These are phyloP conservation scores for Lutjanus argentimaculatus DNA, from an alignment of 2,797 vertebrate species.

Conservation along the genomic window DNA sequence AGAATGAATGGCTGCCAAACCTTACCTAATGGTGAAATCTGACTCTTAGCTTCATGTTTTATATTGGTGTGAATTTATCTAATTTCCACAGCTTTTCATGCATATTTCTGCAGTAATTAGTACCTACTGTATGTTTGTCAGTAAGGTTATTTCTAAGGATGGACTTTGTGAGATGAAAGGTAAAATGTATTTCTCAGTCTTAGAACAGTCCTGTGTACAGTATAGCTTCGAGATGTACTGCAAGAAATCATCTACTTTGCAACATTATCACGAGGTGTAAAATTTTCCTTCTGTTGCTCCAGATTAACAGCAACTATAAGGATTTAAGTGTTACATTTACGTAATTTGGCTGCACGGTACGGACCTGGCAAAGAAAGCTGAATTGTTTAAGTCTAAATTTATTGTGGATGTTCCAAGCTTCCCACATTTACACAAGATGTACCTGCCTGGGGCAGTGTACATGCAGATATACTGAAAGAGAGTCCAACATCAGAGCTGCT, in stretches of 20 bases:
- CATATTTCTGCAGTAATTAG: not conserved
- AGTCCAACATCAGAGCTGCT: not conserved
- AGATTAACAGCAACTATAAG: conserved; percentile 4
- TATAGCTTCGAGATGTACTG: conserved; percentile 1
- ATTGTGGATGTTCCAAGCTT: conserved; percentile 40
- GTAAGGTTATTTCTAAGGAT: not conserved
- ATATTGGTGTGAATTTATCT: not conserved
- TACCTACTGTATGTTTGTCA: not conserved
- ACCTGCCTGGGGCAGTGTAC: conserved; percentile 16
- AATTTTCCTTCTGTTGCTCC: conserved; percentile 10
- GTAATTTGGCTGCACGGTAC: conserved; percentile 32
- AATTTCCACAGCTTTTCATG: conserved; percentile 12
- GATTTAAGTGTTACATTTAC: conserved; percentile 26
- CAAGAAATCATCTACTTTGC: conserved; percentile 3
- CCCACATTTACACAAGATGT: conserved; percentile 39
- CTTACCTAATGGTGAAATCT: not conserved
- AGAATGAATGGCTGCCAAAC: not conserved
- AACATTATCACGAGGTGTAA: conserved; percentile 1
- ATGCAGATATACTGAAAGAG: conserved; percentile 13
- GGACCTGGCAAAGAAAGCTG: conserved; percentile 12
- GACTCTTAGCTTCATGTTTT: not conserved
- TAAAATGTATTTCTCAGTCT: not conserved
- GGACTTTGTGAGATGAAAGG: not conserved
- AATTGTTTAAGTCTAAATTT: conserved; percentile 50
- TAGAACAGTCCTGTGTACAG: not conserved